Evolutionary conservation across 2,797 vertebrate genomes (phyloP).

Genomic region (Hoplostethus mediterraneus): DNA sequence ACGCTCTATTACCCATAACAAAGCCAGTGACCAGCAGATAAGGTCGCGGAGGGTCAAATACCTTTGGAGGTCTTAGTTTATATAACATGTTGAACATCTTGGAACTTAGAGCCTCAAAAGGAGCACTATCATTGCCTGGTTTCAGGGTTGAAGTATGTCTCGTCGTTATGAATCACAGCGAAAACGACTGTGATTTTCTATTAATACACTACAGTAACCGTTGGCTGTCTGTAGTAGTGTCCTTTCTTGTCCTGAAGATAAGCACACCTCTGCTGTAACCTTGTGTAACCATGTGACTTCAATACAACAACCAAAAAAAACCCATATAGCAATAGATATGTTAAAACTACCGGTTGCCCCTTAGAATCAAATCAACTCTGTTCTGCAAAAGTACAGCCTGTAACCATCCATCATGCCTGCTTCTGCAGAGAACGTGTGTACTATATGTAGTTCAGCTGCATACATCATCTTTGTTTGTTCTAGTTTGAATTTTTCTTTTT

Average conservation of each 20-base stretch:
- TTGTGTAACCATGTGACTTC: slow-evolving; percentile 36
- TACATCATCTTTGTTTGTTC: slow-evolving; percentile 8
- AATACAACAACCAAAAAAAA: slow-evolving; percentile 14
- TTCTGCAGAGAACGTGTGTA: slow-evolving; percentile 12
- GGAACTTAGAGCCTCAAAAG: slow-evolving; percentile 18
- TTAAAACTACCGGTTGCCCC: slow-evolving; percentile 51
- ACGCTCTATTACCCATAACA: slow-evolving; percentile 6
- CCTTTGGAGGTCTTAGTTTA: too few relatives aligned
- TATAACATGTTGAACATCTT: neutral
- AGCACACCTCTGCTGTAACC: slow-evolving; percentile 41
- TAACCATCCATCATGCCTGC: slow-evolving; percentile 28
- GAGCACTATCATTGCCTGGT: slow-evolving; percentile 24
- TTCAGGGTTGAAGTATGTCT: slow-evolving; percentile 23
- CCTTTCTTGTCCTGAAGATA: slow-evolving; percentile 51
- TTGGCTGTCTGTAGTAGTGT: neutral
- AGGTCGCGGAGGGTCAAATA: slow-evolving; percentile 3
- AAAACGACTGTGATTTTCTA: neutral
- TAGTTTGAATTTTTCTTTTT: slow-evolving; percentile 15
- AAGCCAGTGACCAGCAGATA: neutral
- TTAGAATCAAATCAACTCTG: slow-evolving; percentile 22
- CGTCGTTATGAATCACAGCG: slow-evolving; percentile 26
- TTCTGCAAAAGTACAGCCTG: slow-evolving; percentile 48
- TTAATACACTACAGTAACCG: neutral
- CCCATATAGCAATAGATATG: slow-evolving; percentile 15
- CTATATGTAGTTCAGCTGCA: slow-evolving; percentile 27